Conservation (phyloP, 1,140 invertebrate genomes). For the Lasioglossum baleicum region DNA sequence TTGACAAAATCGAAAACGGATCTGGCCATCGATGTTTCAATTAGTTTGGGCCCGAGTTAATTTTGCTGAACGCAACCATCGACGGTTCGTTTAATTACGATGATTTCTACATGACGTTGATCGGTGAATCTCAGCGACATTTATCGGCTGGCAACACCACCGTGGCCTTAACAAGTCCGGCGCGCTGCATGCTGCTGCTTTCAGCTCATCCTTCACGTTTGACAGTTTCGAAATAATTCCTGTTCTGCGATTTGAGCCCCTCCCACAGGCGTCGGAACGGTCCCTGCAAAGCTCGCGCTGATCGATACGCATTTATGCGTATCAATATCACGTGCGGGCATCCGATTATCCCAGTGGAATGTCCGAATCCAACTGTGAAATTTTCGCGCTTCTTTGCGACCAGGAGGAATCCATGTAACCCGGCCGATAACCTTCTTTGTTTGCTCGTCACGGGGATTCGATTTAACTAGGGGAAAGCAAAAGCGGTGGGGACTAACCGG, state of each 20-base stretch:
- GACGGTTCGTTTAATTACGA: neutral
- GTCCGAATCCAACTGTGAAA: neutral
- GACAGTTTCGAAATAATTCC: constrained; percentile 12
- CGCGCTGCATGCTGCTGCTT: neutral
- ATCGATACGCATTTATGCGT: constrained; percentile 13
- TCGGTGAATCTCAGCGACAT: neutral
- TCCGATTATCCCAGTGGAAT: neutral
- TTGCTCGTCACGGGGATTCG: neutral
- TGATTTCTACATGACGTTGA: neutral
- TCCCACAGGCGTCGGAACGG: too few species aligned
- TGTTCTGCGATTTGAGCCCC: neutral
- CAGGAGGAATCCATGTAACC: neutral
- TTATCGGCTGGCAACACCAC: neutral
- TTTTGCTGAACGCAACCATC: too few species aligned
- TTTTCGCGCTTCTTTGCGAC: neutral
- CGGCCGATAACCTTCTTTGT: neutral
- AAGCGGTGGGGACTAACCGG: neutral
- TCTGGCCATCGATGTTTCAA: too few species aligned
- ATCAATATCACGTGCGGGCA: neutral
- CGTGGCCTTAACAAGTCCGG: neutral
- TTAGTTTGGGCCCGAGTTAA: too few species aligned
- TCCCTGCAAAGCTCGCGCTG: too few species aligned
- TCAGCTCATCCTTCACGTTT: neutral
- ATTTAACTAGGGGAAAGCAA: neutral
- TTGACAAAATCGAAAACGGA: too few species aligned